Conservation (phyloP, 2,797 vertebrate species). For the Tarsius wallacei region DNA sequence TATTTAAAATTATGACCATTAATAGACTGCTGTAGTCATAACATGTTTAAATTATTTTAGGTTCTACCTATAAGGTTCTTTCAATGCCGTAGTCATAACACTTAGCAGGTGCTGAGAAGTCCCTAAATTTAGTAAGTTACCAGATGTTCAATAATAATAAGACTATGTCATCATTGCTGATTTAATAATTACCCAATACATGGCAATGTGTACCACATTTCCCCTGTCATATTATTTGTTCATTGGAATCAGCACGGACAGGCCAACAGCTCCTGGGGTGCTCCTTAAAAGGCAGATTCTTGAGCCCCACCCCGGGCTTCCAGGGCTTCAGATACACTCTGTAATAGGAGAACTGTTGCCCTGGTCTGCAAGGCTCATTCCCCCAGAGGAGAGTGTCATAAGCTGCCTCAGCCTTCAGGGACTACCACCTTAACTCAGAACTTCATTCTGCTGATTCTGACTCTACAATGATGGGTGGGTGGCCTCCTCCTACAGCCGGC, state of each 20-base stretch:
- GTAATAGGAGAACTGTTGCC: not conserved
- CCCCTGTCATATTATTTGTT: not conserved
- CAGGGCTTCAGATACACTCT: not conserved
- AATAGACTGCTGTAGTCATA: not conserved
- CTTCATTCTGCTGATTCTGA: not conserved
- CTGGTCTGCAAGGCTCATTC: not conserved
- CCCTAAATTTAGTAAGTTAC: slow-evolving; percentile 73
- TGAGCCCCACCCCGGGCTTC: not conserved
- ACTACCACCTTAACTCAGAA: not conserved
- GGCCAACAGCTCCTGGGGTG: not conserved
- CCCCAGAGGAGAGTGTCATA: slow-evolving; percentile 1
- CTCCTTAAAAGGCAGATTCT: not conserved
- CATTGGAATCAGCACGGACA: not conserved
- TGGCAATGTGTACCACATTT: not conserved
- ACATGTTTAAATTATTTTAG: slow-evolving; percentile 56
- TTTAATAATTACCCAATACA: slow-evolving; percentile 11
- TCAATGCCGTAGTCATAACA: slow-evolving; percentile 62
- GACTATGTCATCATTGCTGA: not conserved
- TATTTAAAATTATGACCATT: slow-evolving; percentile 57
- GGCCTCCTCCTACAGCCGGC: not conserved
- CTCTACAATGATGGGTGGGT: not conserved
- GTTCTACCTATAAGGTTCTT: slow-evolving; percentile 74
- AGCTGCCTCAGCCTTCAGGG: not conserved
- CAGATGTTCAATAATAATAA: not conserved
- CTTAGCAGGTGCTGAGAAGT: slow-evolving; percentile 21